Evolutionary conservation across 2,888 invertebrate genomes (phyloP), one percentile per base, ranked within the genome.

Genomic region (Lagria hirta): DNA sequence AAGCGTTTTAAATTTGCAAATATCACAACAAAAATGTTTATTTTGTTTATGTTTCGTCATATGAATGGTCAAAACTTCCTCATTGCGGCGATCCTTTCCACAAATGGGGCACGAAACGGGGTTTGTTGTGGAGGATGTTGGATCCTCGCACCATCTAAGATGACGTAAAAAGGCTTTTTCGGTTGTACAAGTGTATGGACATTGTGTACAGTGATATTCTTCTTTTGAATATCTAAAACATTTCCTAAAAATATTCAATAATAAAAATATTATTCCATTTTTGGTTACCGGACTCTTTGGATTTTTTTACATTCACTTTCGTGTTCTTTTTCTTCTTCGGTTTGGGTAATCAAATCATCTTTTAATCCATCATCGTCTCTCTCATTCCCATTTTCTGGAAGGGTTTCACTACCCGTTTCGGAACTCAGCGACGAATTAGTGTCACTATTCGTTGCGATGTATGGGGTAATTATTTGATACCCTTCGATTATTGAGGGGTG

Each of bases 181-280:
- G 48, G 77, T 77, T 11, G 78, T 78, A 55, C 78, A 78, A 2
- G 74, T 74, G 53, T 78, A 78, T 1, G 76, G 71, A 60, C 78
- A 78, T 41, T 73, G 58, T 12, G 72, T 72, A 59, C 78, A 78
- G 15, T 73, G 67, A 54, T 78, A 76, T 57, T 78, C 78, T 52
- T 78, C 78, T 22, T 75, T 69, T 33, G 75, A 75, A 64, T 76
- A 76, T 61, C 76, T 76, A 45, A 8, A 29, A 51, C 43, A 16
- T 18, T 16, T n/a, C n/a, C 14, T 8, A 22, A 33, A 36, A 29
- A 16, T 17, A 13, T n/a, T n/a, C n/a, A 15, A 20, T 20, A 23
- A 5, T 22, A 23, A 33, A 22, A 22, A 5, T 7, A 34, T 4
- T 10, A 21, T n/a, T n/a, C n/a, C n/a, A n/a, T 35, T 34, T 20